Evolutionary conservation across 2,113 vertebrate genomes (phyloP).

Genomic region (Phycodurus eques): DNA sequence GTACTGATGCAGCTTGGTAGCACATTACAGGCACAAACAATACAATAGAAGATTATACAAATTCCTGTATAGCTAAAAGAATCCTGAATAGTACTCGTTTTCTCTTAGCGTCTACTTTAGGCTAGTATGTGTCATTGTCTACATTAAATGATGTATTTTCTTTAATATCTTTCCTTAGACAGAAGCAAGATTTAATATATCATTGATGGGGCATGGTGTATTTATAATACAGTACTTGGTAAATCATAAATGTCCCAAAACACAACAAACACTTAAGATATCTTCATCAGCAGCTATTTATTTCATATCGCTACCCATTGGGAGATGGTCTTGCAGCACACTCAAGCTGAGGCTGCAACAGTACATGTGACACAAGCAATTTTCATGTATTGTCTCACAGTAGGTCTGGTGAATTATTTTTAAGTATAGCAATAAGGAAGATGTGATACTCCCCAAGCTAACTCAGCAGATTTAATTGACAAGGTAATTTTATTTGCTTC

Average conservation of each 20-base stretch:
- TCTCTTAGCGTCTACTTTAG: neutral
- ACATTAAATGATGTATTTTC: constrained; percentile 19
- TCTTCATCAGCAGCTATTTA: constrained; percentile 44
- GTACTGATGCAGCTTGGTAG: neutral
- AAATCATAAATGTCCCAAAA: constrained; percentile 42
- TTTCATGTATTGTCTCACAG: constrained; percentile 59
- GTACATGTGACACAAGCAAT: constrained; percentile 66
- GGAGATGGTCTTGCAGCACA: constrained; percentile 31
- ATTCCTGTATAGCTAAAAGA: neutral
- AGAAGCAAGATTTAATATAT: constrained; percentile 54
- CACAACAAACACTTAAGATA: constrained; percentile 28
- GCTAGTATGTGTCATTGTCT: constrained; percentile 5
- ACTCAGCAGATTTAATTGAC: constrained; percentile 64
- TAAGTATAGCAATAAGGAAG: constrained; percentile 48
- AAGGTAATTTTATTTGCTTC: constrained; percentile 44
- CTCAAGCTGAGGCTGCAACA: constrained; percentile 63
- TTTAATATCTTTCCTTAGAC: constrained; percentile 26
- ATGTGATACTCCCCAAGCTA: constrained; percentile 44
- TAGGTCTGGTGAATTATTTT: constrained; percentile 61
- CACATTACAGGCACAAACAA: neutral
- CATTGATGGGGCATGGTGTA: constrained; percentile 1
- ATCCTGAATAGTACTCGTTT: neutral
- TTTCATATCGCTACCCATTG: constrained; percentile 30
- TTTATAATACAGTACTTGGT: constrained; percentile 11
- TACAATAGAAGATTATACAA: neutral